phyloP scores from a whole-genome alignment of 2,113 vertebrate genomes.

The Smithornis capensis region DNA sequence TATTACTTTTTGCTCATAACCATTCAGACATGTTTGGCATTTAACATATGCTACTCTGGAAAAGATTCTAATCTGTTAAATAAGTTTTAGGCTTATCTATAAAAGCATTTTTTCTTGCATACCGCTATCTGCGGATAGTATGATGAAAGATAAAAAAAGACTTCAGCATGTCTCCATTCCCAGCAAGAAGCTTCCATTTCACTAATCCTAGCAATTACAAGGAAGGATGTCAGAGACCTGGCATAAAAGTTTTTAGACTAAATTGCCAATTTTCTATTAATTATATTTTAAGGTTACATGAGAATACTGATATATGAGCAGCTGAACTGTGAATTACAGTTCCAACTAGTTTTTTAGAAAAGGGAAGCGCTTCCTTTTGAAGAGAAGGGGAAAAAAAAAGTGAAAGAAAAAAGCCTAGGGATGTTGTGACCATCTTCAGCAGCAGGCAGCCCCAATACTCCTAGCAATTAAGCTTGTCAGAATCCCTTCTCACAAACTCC shows the following conservation, averaged over 20 bases:
- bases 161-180: neutral
- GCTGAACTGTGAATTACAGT: neutral
- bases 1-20: constrained; percentile 48
- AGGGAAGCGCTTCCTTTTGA: neutral
- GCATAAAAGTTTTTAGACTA: neutral
- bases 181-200: neutral
- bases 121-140: constrained; percentile 36
- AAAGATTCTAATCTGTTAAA: constrained; percentile 66
- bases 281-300: neutral
- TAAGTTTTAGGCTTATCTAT: constrained; percentile 62
- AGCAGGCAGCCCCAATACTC: constrained; percentile 10
- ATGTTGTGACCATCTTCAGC: neutral
- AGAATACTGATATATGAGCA: neutral
- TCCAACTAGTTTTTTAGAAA: neutral
- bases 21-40: constrained; percentile 34
- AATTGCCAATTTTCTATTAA: neutral
- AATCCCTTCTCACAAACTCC: neutral
- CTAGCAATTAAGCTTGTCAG: constrained; percentile 21
- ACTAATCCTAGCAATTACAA: neutral
- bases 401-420: neutral
- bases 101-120: constrained; percentile 54
- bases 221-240: neutral
- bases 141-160: constrained; percentile 27
- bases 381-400: neutral
- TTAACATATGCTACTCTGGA: constrained; percentile 42